Evolutionary conservation across 2,797 vertebrate species (phyloP), one percentile per base, ranked within the genome.

Genomic region (Taeniopygia guttata): DNA sequence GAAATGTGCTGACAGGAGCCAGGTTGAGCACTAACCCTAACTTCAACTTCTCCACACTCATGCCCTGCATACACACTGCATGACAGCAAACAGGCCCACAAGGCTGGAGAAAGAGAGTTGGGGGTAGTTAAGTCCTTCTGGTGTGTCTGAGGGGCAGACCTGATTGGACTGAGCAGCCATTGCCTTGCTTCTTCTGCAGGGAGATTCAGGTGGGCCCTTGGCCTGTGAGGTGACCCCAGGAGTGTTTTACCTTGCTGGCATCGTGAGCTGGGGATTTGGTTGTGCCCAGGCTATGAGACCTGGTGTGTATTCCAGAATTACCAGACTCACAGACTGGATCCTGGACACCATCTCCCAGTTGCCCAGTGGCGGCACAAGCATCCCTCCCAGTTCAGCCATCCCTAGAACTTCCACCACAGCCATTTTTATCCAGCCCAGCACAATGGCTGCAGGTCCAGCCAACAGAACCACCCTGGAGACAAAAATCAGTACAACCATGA

Each of bases 181-280:
- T 83, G 73, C 64, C 40, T 86, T 91, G 60, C 60, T 94, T 89
- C 48, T 83, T 68, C 43, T 29, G 4, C 95, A 99, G 99, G 99
- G 99, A 20, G 99, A 99, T 95, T 99, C 99, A 3, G 99, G 99
- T 20, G 99, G 99, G 3, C 99, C 99, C 55, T 94, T 99, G 97
- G 99, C 99, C 84, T 99, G 99, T 62, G 98, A 99, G 94, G 98
- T 98, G 76, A 97, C 98, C 5, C 98, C 99, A 0, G 99, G 99
- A 1, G 98, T 98, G 89, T 99, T 99, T 90, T 99, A 99, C 69
- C 95, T 99, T 95, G 99, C 99, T 0, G 99, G 99, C 26, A 97
- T 99, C 3, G 99, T 99, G 93, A 99, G 99, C 87, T 99, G 99
- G 99, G 99, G 99, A 6, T 94, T 98, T 8, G 99, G 99, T 60